Evolutionary conservation across 1,140 invertebrate species (phyloP).

Genomic region (Grapholita molesta): DNA sequence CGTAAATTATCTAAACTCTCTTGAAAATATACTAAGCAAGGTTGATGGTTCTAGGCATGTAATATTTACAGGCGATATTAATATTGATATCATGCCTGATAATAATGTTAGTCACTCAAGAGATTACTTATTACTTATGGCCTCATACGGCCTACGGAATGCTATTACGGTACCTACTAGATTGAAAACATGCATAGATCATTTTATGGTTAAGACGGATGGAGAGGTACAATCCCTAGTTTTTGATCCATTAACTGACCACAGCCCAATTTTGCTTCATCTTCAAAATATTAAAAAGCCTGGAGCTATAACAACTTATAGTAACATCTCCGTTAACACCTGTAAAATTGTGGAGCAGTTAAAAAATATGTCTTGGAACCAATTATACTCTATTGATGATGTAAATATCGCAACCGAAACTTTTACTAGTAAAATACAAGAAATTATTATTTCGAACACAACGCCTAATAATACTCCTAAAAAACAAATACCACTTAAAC

Average conservation of each 20-base stretch:
- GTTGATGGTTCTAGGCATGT: constrained; percentile 6
- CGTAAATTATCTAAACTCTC: background rate
- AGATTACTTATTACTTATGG: constrained; percentile 24
- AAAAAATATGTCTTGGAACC: background rate
- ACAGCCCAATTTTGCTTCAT: background rate
- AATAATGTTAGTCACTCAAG: background rate
- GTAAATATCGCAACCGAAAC: no score
- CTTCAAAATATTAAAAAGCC: background rate
- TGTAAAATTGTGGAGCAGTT: background rate
- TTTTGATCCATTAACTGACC: background rate
- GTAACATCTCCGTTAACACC: background rate
- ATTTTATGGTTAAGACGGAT: constrained; percentile 19
- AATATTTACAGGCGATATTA: constrained; percentile 29
- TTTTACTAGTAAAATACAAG: no score
- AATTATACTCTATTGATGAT: background rate
- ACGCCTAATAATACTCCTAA: no score
- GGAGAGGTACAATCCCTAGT: background rate
- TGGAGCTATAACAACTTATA: no score
- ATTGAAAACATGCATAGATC: constrained; percentile 23
- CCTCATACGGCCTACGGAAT: constrained; percentile 21
- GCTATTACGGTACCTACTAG: constrained; percentile 21
- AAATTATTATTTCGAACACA: no score
- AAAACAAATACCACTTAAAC: no score
- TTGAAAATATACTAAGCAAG: background rate
- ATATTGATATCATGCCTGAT: constrained; percentile 22